Evolutionary conservation across 1,140 invertebrate genomes (phyloP).

Genomic region (Lepidurus packardi): DNA sequence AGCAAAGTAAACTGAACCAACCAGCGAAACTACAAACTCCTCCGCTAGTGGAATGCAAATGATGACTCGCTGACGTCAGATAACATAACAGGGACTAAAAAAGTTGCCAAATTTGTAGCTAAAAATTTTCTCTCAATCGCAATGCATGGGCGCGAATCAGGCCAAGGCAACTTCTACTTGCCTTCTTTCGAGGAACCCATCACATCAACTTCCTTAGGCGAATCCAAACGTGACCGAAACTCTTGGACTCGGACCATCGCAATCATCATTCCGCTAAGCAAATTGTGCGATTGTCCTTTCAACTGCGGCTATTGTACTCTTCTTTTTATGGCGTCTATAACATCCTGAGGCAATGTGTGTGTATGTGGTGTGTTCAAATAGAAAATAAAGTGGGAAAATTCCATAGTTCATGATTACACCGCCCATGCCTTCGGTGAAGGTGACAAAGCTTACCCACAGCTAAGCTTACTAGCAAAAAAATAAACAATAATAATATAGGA

Average conservation of each 20-base stretch:
- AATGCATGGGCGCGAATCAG: slow-evolving; percentile 10
- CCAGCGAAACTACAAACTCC: neutral
- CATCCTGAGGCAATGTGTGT: neutral
- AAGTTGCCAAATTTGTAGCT: neutral
- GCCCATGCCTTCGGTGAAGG: slow-evolving; percentile 7
- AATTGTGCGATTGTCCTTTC: neutral
- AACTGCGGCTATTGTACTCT: neutral
- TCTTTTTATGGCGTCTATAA: neutral
- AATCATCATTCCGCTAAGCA: slow-evolving; percentile 2
- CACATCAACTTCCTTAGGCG: slow-evolving; percentile 11
- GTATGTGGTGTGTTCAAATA: neutral
- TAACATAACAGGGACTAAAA: neutral
- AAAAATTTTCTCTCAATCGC: neutral
- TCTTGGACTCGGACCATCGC: neutral
- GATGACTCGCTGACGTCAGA: neutral
- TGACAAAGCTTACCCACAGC: neutral
- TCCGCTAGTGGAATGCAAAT: neutral
- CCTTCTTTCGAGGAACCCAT: neutral
- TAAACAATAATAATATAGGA: neutral
- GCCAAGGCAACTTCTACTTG: neutral
- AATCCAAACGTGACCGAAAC: slow-evolving; percentile 5
- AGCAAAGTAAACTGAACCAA: neutral
- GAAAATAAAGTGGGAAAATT: neutral
- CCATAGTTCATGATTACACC: neutral
- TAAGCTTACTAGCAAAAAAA: neutral